Evolutionary conservation across 2,888 invertebrate species (phyloP).

Genomic region (Chrysomela aeneicollis): DNA sequence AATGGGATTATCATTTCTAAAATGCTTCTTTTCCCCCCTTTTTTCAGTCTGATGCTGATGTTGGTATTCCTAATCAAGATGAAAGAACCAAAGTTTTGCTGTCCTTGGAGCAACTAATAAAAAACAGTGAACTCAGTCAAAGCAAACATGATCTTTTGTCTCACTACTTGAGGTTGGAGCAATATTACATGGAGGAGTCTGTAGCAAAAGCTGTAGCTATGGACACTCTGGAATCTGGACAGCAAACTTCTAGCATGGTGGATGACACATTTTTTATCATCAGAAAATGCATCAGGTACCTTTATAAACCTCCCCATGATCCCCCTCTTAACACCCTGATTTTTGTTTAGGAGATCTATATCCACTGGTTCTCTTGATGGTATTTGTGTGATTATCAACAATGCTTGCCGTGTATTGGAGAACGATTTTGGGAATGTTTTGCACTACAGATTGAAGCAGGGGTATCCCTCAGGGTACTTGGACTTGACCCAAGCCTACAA

Average conservation of each 20-base stretch:
- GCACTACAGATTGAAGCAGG: constrained; percentile 75
- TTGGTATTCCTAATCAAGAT: constrained; percentile 64
- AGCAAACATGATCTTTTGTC: constrained; percentile 86
- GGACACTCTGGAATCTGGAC: constrained; percentile 77
- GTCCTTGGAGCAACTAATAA: constrained; percentile 70
- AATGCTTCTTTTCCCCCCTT: not conserved
- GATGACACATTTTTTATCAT: constrained; percentile 98
- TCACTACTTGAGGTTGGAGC: constrained; percentile 89
- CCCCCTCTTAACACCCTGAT: not conserved
- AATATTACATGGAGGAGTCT: constrained; percentile 95
- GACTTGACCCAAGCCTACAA: constrained; percentile 85
- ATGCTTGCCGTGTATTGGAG: constrained; percentile 87
- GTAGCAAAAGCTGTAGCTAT: constrained; percentile 88
- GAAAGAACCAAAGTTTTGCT: constrained; percentile 63
- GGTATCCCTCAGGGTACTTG: constrained; percentile 80
- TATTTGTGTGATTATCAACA: constrained; percentile 95
- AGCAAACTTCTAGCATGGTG: constrained; percentile 88
- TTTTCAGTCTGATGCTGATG: constrained; percentile 70
- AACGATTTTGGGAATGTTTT: constrained; percentile 81
- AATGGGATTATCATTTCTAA: no score
- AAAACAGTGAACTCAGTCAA: constrained; percentile 75
- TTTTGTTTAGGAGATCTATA: constrained; percentile 76
- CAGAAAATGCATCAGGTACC: constrained; percentile 87
- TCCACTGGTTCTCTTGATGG: constrained; percentile 93
- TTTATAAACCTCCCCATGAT: not conserved